Evolutionary conservation across 2,113 vertebrate genomes (phyloP), one percentile per base, ranked within the genome.

Genomic region (Polyodon spathula): DNA sequence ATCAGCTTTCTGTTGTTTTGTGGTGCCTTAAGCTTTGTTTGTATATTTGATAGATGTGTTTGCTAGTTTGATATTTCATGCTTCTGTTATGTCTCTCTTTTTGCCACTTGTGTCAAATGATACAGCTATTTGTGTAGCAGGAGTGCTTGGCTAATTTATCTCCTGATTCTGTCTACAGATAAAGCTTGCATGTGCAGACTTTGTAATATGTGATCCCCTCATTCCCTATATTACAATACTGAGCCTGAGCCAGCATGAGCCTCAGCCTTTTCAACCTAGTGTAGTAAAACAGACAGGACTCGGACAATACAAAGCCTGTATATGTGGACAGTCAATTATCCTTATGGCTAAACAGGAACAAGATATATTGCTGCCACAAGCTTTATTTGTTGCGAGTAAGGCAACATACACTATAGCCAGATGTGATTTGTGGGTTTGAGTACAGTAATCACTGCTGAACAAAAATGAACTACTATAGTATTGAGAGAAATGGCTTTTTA

Each of bases 11-110:
- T 65, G 54, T 76, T 80, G 68, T 75, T 63, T 70, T 79, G 75
- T 80, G 66, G 73, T 73, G 68, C 68, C 48, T 37, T 62, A 73
- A 70, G 63, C 58, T 56, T 70, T 70, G 69, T 70, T 54, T 79
- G 75, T 79, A 70, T 63, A 46, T 46, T 46, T 10, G 44, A 46
- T 64, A 72, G 64, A 65, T 64, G 62, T 79, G 70, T 73, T 73
- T 55, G 6, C 73, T 60, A 72, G 63, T 48, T 70, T 61, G 69
- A 71, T 54, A 54, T 53, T 44, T 68, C 66, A 65, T 60, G 40
- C 59, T 77, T 69, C 74, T 74, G 58, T 66, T 74, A 64, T 81
- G 82, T 86, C 74, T 84, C 80, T 85, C 73, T 81, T 85, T 86
- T 72, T 41, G 75, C 76, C 79, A 76, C 71, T 53, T 27, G 27